Conservation (phyloP, 2,797 vertebrate species). For the Hyperoplus lanceolatus region DNA sequence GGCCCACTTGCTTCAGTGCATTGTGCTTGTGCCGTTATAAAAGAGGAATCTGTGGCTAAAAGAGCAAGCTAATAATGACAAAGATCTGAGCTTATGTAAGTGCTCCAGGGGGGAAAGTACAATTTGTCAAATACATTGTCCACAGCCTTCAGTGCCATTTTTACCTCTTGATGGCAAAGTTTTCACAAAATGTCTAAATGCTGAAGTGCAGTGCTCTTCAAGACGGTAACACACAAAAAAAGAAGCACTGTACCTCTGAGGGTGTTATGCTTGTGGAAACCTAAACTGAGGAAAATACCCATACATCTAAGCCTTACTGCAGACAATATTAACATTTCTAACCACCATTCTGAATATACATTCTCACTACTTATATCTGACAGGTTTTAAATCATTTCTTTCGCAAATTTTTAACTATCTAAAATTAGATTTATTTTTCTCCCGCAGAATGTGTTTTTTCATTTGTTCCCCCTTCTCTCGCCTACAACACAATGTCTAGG, state of each 20-base stretch:
- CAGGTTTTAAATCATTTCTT: not conserved
- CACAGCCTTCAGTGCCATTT: constrained; percentile 49
- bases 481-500: constrained; percentile 25
- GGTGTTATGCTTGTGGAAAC: constrained; percentile 32
- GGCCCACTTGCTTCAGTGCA: constrained; percentile 38
- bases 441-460: constrained; percentile 7
- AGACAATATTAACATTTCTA: constrained; percentile 10
- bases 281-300: constrained; percentile 28
- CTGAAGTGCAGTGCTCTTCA: constrained; percentile 62
- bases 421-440: not conserved
- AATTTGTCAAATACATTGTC: constrained; percentile 50
- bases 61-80: constrained; percentile 66
- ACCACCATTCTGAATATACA: not conserved
- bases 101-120: constrained; percentile 47
- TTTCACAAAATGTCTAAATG: constrained; percentile 50
- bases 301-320: constrained; percentile 25
- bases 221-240: constrained; percentile 29
- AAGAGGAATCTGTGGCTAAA: constrained; percentile 50
- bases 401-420: constrained; percentile 10
- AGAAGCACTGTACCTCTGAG: constrained; percentile 23
- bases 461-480: constrained; percentile 9
- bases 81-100: constrained; percentile 65
- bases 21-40: constrained; percentile 38
- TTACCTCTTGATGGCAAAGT: constrained; percentile 53
- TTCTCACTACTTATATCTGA: constrained; percentile 16